These are phyloP conservation scores for Paratilapia polleni DNA, from an alignment of 2,113 vertebrate species.

Conservation along the genomic window DNA sequence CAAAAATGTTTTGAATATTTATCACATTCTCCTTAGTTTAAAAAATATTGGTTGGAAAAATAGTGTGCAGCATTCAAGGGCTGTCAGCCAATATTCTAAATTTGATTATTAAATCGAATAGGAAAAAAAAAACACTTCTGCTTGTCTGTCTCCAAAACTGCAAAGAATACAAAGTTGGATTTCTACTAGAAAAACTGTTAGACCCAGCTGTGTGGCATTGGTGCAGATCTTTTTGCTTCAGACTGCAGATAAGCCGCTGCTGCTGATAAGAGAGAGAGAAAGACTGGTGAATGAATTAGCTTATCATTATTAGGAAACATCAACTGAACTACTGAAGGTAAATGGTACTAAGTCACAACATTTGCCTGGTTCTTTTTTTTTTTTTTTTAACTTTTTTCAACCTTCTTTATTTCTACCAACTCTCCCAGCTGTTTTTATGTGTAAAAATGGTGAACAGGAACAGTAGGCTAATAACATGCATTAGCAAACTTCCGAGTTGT, in stretches of 20 bases:
- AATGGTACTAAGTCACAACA: neutral
- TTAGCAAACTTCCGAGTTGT: neutral
- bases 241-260: neutral
- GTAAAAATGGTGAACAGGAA: neutral
- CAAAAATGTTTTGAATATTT: neutral
- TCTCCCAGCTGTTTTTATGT: neutral
- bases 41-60: neutral
- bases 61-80: neutral
- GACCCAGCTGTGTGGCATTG: neutral
- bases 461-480: neutral
- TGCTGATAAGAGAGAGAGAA: neutral
- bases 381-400: too few relatives aligned
- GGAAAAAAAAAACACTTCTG: neutral
- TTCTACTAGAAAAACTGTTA: neutral
- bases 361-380: neutral
- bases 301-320: neutral
- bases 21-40: neutral
- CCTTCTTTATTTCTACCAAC: neutral
- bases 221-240: neutral
- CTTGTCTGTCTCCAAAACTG: neutral
- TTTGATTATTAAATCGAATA: neutral
- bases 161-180: neutral
- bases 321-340: neutral
- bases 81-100: neutral
- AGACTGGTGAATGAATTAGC: neutral